Conservation (phyloP, 2,797 vertebrate genomes). For the Catharus ustulatus region DNA sequence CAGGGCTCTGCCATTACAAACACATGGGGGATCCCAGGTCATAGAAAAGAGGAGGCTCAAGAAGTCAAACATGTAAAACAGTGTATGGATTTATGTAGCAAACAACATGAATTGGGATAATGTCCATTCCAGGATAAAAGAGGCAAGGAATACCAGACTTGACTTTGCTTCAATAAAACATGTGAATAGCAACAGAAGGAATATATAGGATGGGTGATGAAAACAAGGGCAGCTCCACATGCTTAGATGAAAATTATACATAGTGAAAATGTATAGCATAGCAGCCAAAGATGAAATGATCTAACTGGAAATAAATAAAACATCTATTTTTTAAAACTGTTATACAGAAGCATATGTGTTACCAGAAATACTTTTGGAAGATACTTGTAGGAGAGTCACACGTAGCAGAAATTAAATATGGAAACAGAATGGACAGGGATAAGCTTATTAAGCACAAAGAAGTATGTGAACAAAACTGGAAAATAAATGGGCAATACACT, state of each 20-base stretch:
- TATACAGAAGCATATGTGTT: neutral
- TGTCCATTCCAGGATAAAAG: neutral
- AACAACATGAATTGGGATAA: neutral
- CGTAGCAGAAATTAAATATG: neutral
- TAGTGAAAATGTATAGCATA: neutral
- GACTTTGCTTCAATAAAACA: neutral
- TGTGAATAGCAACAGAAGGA: neutral
- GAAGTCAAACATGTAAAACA: neutral
- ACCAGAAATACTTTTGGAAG: slow-evolving; percentile 9
- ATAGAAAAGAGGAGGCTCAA: neutral
- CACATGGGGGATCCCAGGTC: neutral
- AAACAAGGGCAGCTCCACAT: neutral
- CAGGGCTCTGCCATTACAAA: neutral
- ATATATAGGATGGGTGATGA: neutral
- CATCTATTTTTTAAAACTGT: neutral
- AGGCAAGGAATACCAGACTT: neutral
- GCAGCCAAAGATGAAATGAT: neutral
- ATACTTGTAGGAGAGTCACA: neutral
- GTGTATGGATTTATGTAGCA: neutral
- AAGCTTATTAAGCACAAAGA: neutral
- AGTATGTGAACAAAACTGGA: neutral
- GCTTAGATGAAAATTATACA: neutral
- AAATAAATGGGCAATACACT: neutral
- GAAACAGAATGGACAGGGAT: neutral
- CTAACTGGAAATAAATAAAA: slow-evolving; percentile 7